These are phyloP conservation scores for Vidua chalybeata DNA, from an alignment of 2,113 vertebrate genomes.

Conservation along the genomic window DNA sequence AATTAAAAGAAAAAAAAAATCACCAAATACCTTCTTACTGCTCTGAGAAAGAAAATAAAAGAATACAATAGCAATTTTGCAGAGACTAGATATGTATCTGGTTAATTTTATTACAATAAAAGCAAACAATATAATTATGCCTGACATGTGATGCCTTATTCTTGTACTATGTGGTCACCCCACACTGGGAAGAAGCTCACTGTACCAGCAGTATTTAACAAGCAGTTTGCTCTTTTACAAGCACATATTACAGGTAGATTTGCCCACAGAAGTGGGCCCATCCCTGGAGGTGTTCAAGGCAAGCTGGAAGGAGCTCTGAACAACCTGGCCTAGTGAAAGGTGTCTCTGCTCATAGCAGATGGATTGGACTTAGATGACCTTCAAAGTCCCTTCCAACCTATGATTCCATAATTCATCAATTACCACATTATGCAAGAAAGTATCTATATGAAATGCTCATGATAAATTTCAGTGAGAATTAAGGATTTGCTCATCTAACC, in stretches of 20 bases:
- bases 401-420: neutral
- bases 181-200: neutral
- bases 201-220: neutral
- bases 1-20: neutral
- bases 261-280: neutral
- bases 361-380: neutral
- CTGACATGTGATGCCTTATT: neutral
- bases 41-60: neutral
- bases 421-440: neutral
- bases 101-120: neutral
- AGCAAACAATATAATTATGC: neutral
- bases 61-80: neutral
- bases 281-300: neutral
- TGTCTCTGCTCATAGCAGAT: neutral
- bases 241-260: neutral
- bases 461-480: neutral
- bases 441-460: neutral
- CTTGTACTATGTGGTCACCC: neutral
- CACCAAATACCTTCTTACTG: neutral
- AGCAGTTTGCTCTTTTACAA: neutral
- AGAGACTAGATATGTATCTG: neutral
- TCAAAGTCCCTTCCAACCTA: neutral
- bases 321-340: neutral
- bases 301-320: neutral
- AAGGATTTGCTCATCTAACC: neutral